Evolutionary conservation across 2,888 invertebrate genomes (phyloP).

Genomic region (Synergus gifuensis): DNA sequence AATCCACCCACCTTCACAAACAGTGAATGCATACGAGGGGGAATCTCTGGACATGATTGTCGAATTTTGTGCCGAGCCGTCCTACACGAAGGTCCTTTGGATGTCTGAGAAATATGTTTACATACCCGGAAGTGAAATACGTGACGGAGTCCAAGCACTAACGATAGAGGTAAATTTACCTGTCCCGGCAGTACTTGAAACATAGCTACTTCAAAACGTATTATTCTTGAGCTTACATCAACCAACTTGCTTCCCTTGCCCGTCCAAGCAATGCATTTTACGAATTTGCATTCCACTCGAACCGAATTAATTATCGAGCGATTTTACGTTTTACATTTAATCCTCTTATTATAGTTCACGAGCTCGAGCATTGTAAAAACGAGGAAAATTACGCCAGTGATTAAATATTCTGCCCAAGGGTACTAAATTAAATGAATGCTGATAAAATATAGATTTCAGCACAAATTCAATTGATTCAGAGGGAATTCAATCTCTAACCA

Average conservation of each 20-base stretch:
- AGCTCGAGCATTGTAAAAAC: background rate
- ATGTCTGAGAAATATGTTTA: constrained; percentile 80
- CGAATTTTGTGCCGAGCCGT: constrained; percentile 89
- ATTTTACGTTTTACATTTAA: background rate
- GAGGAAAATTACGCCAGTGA: background rate
- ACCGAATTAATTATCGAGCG: constrained; percentile 20
- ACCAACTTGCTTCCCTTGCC: constrained; percentile 24
- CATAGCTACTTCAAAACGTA: background rate
- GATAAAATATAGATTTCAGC: constrained; percentile 6
- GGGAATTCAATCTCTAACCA: background rate
- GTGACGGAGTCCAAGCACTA: constrained; percentile 72
- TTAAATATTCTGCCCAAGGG: constrained; percentile 19
- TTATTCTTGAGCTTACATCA: constrained; percentile 21
- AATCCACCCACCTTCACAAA: constrained; percentile 83
- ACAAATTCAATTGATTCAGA: background rate
- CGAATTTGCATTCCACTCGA: constrained; percentile 27
- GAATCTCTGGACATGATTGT: constrained; percentile 84
- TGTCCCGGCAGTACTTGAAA: background rate
- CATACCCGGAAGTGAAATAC: constrained; percentile 79
- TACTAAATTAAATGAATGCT: constrained; percentile 12
- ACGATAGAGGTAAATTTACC: constrained; percentile 67
- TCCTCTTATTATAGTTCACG: constrained; percentile 12
- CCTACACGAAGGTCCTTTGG: constrained; percentile 83
- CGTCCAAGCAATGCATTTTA: constrained; percentile 24
- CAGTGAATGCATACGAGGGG: constrained; percentile 84